A percentile compares a stretch with the other conserved stretches of the same genome.
phyloP scores from a whole-genome alignment of 2,113 vertebrate genomes.

The Calyptomena viridis region DNA sequence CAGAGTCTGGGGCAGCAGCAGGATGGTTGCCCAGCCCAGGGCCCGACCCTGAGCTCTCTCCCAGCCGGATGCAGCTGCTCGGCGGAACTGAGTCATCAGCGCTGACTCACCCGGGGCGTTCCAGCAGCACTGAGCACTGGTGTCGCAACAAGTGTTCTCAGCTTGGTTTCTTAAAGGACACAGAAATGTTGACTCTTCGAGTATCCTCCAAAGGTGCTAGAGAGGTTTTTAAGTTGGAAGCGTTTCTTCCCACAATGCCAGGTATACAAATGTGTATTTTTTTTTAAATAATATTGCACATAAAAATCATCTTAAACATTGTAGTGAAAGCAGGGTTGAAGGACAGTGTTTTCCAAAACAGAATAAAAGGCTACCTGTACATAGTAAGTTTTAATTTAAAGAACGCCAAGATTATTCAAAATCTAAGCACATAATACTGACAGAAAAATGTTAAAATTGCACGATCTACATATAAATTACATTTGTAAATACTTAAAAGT shows the following conservation, averaged over 20 bases:
- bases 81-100: background rate
- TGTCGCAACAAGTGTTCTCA: background rate
- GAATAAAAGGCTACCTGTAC: constrained; percentile 70
- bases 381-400: constrained; percentile 63
- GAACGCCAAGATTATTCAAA: constrained; percentile 68
- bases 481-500: constrained; percentile 62
- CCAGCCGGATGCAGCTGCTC: background rate
- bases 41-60: background rate
- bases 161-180: constrained; percentile 8
- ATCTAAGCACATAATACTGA: constrained; percentile 74
- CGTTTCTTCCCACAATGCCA: constrained; percentile 23
- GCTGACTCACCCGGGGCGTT: background rate
- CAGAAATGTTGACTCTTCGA: background rate
- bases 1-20: background rate
- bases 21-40: background rate
- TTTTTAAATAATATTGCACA: constrained; percentile 70
- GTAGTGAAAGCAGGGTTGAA: constrained; percentile 56
- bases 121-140: background rate
- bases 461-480: constrained; percentile 73
- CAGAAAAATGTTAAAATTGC: constrained; percentile 70
- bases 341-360: constrained; percentile 60
- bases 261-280: constrained; percentile 34
- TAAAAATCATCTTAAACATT: constrained; percentile 50
- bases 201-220: constrained; percentile 56
- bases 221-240: constrained; percentile 23